These are phyloP conservation scores for Passerina amoena DNA, from an alignment of 2,113 vertebrate species.

Conservation along the genomic window DNA sequence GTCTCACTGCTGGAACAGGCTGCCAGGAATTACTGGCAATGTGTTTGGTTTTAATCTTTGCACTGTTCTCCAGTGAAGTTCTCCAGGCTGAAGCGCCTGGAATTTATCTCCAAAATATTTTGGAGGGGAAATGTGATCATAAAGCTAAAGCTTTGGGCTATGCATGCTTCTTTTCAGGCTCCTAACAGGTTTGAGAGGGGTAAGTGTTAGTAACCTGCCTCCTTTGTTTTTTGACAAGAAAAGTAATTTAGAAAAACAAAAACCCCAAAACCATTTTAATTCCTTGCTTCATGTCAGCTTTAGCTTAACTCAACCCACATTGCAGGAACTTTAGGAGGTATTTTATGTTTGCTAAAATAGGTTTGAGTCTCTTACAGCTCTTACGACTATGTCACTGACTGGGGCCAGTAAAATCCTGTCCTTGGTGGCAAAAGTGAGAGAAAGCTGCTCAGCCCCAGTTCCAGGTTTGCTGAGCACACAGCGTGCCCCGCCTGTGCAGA, in stretches of 20 bases:
- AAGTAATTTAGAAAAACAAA: background rate
- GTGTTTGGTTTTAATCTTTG: constrained; percentile 45
- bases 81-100: constrained; percentile 76
- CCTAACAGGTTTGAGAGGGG: background rate
- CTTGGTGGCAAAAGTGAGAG: background rate
- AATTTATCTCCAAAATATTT: constrained; percentile 76
- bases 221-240: constrained; percentile 40
- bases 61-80: constrained; percentile 74
- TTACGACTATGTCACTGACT: background rate
- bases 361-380: background rate
- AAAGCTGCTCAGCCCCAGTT: background rate
- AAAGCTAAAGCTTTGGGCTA: constrained; percentile 38
- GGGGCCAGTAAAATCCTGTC: background rate
- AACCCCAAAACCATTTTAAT: background rate
- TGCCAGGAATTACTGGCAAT: background rate
- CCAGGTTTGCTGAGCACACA: background rate
- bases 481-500: background rate
- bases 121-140: constrained; percentile 34
- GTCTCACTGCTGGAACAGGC: background rate
- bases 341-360: background rate
- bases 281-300: background rate
- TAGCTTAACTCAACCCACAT: constrained; percentile 13
- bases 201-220: constrained; percentile 21
- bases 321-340: background rate
- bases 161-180: background rate